Percentiles rank a stretch among this genome's conserved stretches.
phyloP scores from a whole-genome alignment of 2,113 vertebrate genomes.

The Lasiurus borealis region DNA sequence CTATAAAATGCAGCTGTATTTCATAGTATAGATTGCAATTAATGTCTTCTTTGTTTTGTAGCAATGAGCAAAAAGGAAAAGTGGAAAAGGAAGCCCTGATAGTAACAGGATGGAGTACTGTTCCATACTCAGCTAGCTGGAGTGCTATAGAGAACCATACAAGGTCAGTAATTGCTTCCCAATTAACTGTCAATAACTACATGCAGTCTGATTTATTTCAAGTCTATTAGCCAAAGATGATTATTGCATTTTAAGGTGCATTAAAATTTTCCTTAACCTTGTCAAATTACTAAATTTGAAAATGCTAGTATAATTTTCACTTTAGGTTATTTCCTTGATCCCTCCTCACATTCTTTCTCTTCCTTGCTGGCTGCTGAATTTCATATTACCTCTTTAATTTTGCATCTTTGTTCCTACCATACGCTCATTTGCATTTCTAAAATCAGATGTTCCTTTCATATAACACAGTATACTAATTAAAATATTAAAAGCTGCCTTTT shows the following conservation, averaged over 20 bases:
- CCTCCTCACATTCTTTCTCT: neutral
- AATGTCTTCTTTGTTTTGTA: neutral
- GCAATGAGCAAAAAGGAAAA: neutral
- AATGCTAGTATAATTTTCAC: constrained; percentile 60
- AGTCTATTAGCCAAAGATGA: constrained; percentile 47
- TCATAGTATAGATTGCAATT: neutral
- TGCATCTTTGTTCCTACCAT: constrained; percentile 68
- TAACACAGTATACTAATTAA: constrained; percentile 79
- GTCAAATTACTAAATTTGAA: constrained; percentile 67
- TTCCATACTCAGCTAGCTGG: neutral
- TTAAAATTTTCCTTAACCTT: constrained; percentile 69
- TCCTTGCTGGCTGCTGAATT: constrained; percentile 54
- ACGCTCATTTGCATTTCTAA: constrained; percentile 81
- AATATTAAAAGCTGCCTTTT: constrained; percentile 79
- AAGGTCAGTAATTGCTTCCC: neutral
- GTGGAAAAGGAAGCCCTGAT: neutral
- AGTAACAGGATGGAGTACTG: fast-evolving
- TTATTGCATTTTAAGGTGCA: constrained; percentile 21
- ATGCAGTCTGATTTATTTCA: neutral
- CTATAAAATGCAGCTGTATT: neutral
- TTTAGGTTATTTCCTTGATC: constrained; percentile 54
- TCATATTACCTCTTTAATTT: constrained; percentile 67
- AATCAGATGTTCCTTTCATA: constrained; percentile 81
- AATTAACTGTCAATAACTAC: neutral
- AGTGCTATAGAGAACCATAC: fast-evolving